These are phyloP conservation scores for Drosophila kokeensis DNA, from an alignment of 2,888 invertebrate species.

Conservation along the genomic window DNA sequence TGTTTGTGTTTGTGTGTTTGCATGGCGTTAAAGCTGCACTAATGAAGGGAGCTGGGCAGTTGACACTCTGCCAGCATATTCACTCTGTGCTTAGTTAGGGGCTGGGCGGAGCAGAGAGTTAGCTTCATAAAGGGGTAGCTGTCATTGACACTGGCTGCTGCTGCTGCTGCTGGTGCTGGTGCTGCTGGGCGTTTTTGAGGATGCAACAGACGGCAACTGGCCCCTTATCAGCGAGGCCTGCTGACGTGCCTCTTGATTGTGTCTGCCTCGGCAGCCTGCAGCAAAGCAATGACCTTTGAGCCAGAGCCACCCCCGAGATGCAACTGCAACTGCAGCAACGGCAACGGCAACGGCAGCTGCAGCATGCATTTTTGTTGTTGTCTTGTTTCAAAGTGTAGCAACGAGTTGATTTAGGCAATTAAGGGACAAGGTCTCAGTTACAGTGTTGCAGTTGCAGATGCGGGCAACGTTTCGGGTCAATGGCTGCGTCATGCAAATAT, in stretches of 20 bases:
- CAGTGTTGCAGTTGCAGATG: constrained; percentile 33
- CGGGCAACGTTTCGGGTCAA: constrained; percentile 62
- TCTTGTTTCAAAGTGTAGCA: not conserved
- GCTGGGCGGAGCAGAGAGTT: not conserved
- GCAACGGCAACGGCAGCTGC: constrained; percentile 1
- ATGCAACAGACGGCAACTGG: constrained; percentile 37
- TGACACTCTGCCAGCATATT: constrained; percentile 35
- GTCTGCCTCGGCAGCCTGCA: constrained; percentile 29
- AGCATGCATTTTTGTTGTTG: not conserved
- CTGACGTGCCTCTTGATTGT: constrained; percentile 8
- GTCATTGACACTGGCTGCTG: constrained; percentile 63
- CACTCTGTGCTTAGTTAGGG: not conserved
- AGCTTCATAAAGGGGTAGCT: constrained; percentile 18
- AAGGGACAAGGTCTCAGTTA: constrained; percentile 50
- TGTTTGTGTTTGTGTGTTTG: constrained; percentile 27
- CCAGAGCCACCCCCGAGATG: constrained; percentile 31
- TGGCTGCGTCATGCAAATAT: constrained; percentile 59
- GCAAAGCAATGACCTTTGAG: constrained; percentile 64
- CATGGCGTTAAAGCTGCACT: constrained; percentile 52
- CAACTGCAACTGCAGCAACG: constrained; percentile 9
- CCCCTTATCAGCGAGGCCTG: constrained; percentile 39
- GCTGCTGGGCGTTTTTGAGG: constrained; percentile 56
- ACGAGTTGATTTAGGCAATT: constrained; percentile 58
- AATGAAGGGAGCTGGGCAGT: constrained; percentile 49
- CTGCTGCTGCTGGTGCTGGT: not conserved